phyloP scores from a whole-genome alignment of 2,113 vertebrate species.

The Dicrurus megarhynchus region DNA sequence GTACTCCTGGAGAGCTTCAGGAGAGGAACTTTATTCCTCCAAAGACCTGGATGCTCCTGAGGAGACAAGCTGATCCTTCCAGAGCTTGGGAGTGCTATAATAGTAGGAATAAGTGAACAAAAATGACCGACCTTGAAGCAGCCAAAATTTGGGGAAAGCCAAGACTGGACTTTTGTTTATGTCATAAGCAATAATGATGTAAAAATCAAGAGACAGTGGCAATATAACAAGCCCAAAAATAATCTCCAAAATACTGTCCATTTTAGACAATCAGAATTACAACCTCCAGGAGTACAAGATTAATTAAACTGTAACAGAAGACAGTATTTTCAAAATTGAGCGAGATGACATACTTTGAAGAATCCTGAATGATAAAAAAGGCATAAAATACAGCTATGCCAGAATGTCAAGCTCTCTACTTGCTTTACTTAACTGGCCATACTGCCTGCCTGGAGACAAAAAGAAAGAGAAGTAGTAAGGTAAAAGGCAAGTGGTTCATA shows the following conservation, averaged over 20 bases:
- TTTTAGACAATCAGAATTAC: neutral
- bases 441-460: neutral
- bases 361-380: neutral
- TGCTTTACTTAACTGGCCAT: neutral
- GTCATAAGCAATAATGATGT: neutral
- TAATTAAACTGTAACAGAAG: slow-evolving; percentile 7
- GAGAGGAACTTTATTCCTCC: neutral
- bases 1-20: neutral
- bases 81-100: neutral
- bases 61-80: neutral
- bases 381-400: neutral
- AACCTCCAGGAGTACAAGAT: neutral
- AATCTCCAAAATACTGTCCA: neutral
- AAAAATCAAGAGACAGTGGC: neutral
- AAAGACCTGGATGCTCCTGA: neutral
- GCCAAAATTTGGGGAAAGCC: neutral
- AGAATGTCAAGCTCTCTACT: neutral
- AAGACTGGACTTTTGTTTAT: neutral
- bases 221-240: neutral
- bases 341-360: neutral
- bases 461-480: neutral
- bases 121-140: neutral
- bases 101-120: neutral
- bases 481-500: neutral
- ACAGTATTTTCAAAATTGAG: neutral